Evolutionary conservation across 1,140 invertebrate genomes (phyloP), one percentile per base, ranked within the genome.

Genomic region (Aethina tumida): DNA sequence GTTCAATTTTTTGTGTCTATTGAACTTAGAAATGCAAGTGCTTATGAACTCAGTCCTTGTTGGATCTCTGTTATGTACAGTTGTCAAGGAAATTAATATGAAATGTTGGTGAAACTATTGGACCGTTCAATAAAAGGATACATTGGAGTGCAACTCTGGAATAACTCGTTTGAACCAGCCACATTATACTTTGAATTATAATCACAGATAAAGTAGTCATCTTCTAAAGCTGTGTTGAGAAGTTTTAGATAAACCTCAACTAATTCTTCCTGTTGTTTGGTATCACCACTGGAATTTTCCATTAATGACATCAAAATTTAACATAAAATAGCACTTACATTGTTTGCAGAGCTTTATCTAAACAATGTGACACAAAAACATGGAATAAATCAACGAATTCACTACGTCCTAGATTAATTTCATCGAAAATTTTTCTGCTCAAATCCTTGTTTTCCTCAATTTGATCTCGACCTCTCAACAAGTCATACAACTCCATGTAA

Each of bases 171-270:
- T 26, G 47, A 45, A 31, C 10, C 41, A 5, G 37, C 40, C 22
- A 55, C 39, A 29, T 38, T 45, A 24, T 55, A 46, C 19, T 42
- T 47, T 12, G 58, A 50, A 57, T 81, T 67, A 59, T 81, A 84
- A 62, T 86, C 83, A 13, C 66, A 68, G 19, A 83, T 73, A 49
- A 86, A 79, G 45, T 73, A 65, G 41, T 73, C 71, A 49, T 81
- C 75, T 9, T 75, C 67, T 14, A 84, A 58, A 5, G 69, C 74
- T 37, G 74, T 68, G 41, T 69, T 68, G 46, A 85, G 50, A 41
- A 76, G 54, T 19, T 70, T 64, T 4, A 84, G 53, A 54, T 78
- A 79, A 16, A 60, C 58, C 43, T 77, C 75, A 6, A 77, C 65
- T 20, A 60, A 56, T 12, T 48, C 43, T 44, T 68, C 61, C 39